Evolutionary conservation across 2,888 invertebrate genomes (phyloP), one percentile per base, ranked within the genome.

Genomic region (Drosophila mettleri): DNA sequence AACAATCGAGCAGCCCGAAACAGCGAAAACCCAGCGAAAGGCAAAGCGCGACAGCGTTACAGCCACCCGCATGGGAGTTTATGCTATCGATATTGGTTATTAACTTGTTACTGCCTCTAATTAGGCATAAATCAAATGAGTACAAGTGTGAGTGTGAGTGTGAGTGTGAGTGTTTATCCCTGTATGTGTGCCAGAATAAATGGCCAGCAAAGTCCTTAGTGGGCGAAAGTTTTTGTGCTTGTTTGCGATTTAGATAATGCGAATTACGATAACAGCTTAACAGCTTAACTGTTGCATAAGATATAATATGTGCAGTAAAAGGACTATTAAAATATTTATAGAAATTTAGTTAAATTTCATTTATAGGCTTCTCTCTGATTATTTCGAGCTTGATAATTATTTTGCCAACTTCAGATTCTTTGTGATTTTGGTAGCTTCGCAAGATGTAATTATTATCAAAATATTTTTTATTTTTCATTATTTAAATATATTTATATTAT

Each of bases 61-160:
- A 20, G 0, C 12, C 29, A 41, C 29, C 31, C 18, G 29, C 18
- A 10, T 49, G 41, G 43, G 18, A 36, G 39, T 33, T 29, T n/a
- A 39, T 36, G 39, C 29, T 48, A 71, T 64, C 69, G 64, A 65
- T 73, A 63, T 60, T 61, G 60, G 59, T 62, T 63, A 80, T 83
- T 65, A 79, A 67, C 67, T 76, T 67, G 80, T 65, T 67, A 60
- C 65, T 54, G 39, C 46, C 60, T 38, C 60, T 79, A 81, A 83
- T 81, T 83, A 81, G 68, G 9, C 53, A 55, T 62, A 71, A 84
- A 69, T 78, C 71, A 74, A 59, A 74, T 55, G 45, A 36, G 38
- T 22, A 20, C 41, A 36, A 38, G 31, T 45, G 46, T 29, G 43
- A 9, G 24, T 24, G 46, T 6, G 3, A 5, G 24, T 27, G 16